These are phyloP conservation scores for Hybognathus amarus DNA, from an alignment of 2,797 vertebrate genomes.

Conservation along the genomic window DNA sequence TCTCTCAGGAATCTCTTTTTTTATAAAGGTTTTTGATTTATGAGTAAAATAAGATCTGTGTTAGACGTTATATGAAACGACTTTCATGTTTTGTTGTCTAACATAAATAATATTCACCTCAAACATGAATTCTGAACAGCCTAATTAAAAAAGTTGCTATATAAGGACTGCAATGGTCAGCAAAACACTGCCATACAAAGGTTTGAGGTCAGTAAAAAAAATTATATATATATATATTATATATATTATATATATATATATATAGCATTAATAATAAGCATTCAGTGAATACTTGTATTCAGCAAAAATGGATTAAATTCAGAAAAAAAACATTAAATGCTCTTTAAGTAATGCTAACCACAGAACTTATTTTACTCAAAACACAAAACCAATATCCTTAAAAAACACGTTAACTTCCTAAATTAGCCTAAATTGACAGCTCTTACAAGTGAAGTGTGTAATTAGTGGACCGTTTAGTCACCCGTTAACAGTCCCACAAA, in stretches of 20 bases:
- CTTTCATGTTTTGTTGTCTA: neutral
- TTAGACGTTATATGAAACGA: neutral
- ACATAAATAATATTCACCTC: neutral
- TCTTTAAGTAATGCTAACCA: neutral
- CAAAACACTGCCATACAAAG: neutral
- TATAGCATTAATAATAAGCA: too few species aligned
- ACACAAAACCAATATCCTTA: neutral
- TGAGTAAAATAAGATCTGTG: neutral
- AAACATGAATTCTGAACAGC: neutral
- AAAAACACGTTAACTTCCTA: neutral
- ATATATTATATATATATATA: too few species aligned
- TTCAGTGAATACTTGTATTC: neutral
- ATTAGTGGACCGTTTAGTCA: neutral
- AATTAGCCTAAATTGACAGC: neutral
- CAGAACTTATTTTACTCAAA: neutral
- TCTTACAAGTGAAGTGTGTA: neutral
- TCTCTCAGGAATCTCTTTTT: neutral
- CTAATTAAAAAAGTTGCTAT: neutral
- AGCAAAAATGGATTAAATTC: neutral
- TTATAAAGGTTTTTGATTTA: conserved; percentile 8
- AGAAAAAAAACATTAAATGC: neutral
- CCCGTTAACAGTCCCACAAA: neutral
- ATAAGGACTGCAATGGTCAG: neutral
- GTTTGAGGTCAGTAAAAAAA: neutral
- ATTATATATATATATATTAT: too few species aligned